Evolutionary conservation across 2,888 invertebrate species (phyloP), one percentile per base, ranked within the genome.

Genomic region (Chirona hameri): DNA sequence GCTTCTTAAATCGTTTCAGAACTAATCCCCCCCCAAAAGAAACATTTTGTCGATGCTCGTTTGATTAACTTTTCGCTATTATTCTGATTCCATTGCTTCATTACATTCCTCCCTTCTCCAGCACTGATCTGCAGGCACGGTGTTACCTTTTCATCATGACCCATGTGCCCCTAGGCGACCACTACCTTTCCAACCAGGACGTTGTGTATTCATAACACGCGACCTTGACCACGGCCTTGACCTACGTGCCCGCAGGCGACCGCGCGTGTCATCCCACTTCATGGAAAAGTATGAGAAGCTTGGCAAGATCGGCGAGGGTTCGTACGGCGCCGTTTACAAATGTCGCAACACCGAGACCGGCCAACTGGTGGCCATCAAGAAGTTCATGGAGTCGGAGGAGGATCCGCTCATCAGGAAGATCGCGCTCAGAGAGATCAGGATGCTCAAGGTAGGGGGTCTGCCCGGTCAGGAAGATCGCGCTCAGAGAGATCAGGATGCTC

Each of bases 231-330:
- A 39, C 39, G 39, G 12, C n/a, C 60, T 60, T 24, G 60, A 60
- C 24, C 24, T 3, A 10, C 9, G 18, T 24, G 46, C 39, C 46
- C 10, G 24, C 76, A 76, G 76, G 46, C 76, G 76, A 5, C 76
- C 76, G 18, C 76, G 76, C 21, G 76, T 76, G 46, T 76, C 76
- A n/a, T 76, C 94, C 88, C 93, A 93, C 89, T 92, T 93, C 87
- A 96, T 96, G 96, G 96, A 96, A 90, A 91, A 95, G 82, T 98
- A 98, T 90, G 98, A 98, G 89, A 97, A 97, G 88, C 91, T 98
- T 83, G 94, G 94, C 83, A 94, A 97, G 87, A 92, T 98, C 82
- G 98, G 98, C 85, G 98, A 98, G 90, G 98, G 97, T 82, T 96
- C 95, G 86, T 97, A 97, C 89, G 97, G 97, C 24, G 93, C 98